phyloP scores from a whole-genome alignment of 2,113 vertebrate species.

The Heptranchias perlo region DNA sequence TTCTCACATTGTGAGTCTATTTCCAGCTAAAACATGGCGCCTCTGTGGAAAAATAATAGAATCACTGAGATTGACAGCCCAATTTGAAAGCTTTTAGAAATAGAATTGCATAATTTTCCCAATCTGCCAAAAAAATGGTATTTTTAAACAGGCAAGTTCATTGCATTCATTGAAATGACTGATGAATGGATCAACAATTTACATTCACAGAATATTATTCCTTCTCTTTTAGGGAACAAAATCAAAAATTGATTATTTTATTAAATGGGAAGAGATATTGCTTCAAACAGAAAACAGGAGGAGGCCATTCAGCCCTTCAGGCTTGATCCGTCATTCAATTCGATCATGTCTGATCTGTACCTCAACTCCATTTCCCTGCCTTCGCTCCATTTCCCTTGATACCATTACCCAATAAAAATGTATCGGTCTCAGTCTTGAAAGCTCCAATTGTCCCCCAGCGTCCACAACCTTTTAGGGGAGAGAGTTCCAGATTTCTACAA shows the following conservation, averaged over 20 bases:
- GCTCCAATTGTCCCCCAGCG: background rate
- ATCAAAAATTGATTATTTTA: background rate
- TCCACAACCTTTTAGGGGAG: background rate
- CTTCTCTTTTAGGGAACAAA: background rate
- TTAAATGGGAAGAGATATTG: background rate
- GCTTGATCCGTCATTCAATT: background rate
- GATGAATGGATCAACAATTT: background rate
- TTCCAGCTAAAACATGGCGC: background rate
- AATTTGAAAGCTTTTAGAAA: background rate
- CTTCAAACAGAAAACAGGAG: background rate
- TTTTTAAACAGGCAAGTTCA: background rate
- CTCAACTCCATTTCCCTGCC: background rate
- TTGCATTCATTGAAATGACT: background rate
- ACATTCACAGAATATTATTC: background rate
- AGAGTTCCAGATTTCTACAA: background rate
- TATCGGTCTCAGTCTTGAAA: background rate
- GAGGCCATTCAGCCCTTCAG: background rate
- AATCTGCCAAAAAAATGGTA: background rate
- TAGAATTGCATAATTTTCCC: background rate
- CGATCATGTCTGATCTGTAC: background rate
- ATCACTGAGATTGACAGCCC: conserved; percentile 17
- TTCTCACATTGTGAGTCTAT: background rate
- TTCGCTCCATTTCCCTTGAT: background rate
- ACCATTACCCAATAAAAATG: background rate
- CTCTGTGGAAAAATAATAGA: background rate